Evolutionary conservation across 2,113 vertebrate species (phyloP).

Genomic region (Gymnocephalus cernua): DNA sequence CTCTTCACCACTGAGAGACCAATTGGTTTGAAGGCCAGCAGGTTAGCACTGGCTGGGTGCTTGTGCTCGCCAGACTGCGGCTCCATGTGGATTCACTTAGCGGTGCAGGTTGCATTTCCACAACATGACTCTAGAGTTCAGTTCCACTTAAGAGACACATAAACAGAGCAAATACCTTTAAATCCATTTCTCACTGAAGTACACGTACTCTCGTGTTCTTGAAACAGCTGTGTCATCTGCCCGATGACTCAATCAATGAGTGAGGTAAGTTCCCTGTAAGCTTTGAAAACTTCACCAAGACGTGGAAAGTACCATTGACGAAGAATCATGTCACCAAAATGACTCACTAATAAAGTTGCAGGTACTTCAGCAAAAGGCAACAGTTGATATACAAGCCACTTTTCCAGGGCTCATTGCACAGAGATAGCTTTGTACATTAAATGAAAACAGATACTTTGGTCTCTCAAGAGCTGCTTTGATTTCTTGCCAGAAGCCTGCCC

Average conservation of each 20-base stretch:
- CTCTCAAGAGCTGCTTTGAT: slow-evolving; percentile 71
- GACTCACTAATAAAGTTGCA: slow-evolving; percentile 38
- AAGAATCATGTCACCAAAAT: slow-evolving; percentile 47
- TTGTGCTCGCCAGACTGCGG: slow-evolving; percentile 39
- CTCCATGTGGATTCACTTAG: slow-evolving; percentile 73
- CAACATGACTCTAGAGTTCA: slow-evolving; percentile 57
- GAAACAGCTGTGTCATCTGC: slow-evolving; percentile 52
- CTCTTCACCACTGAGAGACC: slow-evolving; percentile 5
- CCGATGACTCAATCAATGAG: slow-evolving; percentile 50
- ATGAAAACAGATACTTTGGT: slow-evolving; percentile 77
- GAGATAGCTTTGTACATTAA: slow-evolving; percentile 73
- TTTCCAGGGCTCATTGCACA: slow-evolving; percentile 63
- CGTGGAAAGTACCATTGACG: slow-evolving; percentile 24
- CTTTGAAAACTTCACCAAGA: slow-evolving; percentile 37
- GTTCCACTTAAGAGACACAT: slow-evolving; percentile 58
- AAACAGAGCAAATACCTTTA: slow-evolving; percentile 65
- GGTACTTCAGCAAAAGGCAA: slow-evolving; percentile 55
- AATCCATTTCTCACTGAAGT: slow-evolving; percentile 46
- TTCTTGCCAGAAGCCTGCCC: slow-evolving; percentile 64
- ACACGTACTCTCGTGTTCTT: slow-evolving; percentile 19
- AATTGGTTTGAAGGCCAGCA: slow-evolving; percentile 38
- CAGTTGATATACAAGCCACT: slow-evolving; percentile 56
- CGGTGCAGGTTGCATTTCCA: slow-evolving; percentile 65
- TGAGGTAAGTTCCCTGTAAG: slow-evolving; percentile 45
- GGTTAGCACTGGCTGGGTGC: slow-evolving; percentile 46